Evolutionary conservation across 2,888 invertebrate genomes (phyloP).

Genomic region (Mesorhabditis spiculigera): DNA sequence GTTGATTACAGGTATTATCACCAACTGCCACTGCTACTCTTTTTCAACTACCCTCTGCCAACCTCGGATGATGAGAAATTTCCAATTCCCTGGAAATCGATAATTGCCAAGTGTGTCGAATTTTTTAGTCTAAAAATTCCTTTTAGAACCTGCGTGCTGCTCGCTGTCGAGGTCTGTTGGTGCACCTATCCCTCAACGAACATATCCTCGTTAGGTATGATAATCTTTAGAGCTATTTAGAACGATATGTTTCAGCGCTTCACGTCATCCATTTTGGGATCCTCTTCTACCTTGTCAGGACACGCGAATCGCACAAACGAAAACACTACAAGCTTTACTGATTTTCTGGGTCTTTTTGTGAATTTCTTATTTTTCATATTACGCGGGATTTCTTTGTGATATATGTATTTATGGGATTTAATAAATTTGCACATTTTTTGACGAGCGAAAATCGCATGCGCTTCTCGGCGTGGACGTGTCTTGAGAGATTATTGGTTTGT

Average conservation of each 20-base stretch:
- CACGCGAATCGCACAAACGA: conserved; percentile 16
- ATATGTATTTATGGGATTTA: too few relatives aligned
- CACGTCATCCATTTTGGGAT: conserved; percentile 73
- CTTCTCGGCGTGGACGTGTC: too few relatives aligned
- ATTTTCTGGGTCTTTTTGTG: too few relatives aligned
- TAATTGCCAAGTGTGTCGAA: neutral
- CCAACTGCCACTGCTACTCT: conserved; percentile 80
- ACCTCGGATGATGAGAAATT: neutral
- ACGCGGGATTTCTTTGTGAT: too few relatives aligned
- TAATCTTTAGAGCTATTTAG: neutral
- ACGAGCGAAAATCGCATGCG: too few relatives aligned
- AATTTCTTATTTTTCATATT: too few relatives aligned
- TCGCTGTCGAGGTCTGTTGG: conserved; percentile 89
- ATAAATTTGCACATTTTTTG: too few relatives aligned
- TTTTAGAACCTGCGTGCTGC: conserved; percentile 74
- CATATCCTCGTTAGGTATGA: conserved; percentile 69
- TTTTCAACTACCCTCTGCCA: conserved; percentile 60
- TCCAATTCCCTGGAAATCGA: neutral
- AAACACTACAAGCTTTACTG: conserved; percentile 7
- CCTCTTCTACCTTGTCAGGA: conserved; percentile 27
- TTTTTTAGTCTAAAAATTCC: neutral
- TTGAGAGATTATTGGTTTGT: too few relatives aligned
- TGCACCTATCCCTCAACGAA: conserved; percentile 93
- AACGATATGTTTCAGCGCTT: conserved; percentile 64
- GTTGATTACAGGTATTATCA: conserved; percentile 64